phyloP scores from a whole-genome alignment of 64 coral and sea anemone species.

The Pachyseris speciosa region DNA sequence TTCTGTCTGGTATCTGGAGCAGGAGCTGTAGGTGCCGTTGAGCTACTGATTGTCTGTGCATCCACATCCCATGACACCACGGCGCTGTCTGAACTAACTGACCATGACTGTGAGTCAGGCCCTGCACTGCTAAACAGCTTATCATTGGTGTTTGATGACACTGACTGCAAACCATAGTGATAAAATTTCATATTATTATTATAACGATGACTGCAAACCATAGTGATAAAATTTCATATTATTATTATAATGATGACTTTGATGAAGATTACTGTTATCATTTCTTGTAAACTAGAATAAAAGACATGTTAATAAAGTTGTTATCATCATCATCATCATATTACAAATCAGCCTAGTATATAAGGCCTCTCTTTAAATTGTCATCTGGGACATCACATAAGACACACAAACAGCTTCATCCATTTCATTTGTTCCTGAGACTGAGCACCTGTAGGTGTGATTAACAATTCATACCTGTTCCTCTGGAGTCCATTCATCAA shows the following conservation, averaged over 20 bases:
- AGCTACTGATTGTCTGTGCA: not conserved
- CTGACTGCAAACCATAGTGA: slow-evolving; percentile 27
- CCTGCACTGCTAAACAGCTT: slow-evolving; percentile 23
- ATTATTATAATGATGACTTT: slow-evolving; percentile 20
- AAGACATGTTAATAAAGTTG: no score
- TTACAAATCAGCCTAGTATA: no score
- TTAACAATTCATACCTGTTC: slow-evolving; percentile 28
- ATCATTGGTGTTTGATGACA: slow-evolving; percentile 27
- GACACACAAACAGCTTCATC: no score
- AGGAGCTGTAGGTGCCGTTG: not conserved
- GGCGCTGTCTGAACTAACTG: not conserved
- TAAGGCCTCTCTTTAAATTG: no score
- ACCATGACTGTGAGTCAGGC: slow-evolving; percentile 8
- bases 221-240: not conserved
- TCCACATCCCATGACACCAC: slow-evolving; percentile 34
- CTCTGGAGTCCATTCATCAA: slow-evolving; percentile 63
- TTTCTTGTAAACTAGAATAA: no score
- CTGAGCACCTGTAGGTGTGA: not conserved
- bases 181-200: not conserved
- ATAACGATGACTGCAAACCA: slow-evolving; percentile 16
- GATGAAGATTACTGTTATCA: no score
- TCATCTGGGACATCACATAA: no score
- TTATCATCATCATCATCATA: no score
- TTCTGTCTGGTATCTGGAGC: slow-evolving; percentile 15
- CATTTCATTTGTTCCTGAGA: no score